These are phyloP conservation scores for Sarcophaga caerulescens DNA, from an alignment of 2,888 invertebrate genomes.

Conservation along the genomic window DNA sequence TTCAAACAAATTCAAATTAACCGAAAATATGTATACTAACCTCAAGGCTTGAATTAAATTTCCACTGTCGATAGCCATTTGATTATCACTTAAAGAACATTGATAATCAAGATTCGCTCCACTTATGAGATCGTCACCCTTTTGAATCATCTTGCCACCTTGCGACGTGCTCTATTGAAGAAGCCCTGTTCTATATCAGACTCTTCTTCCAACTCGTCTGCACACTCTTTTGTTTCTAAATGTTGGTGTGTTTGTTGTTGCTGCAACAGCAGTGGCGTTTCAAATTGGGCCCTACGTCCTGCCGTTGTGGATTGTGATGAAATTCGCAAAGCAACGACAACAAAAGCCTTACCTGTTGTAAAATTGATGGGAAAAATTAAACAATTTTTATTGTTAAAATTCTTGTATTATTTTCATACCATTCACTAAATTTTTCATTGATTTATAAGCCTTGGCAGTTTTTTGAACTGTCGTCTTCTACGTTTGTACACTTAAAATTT, in stretches of 20 bases:
- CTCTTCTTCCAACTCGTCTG: conserved; percentile 42
- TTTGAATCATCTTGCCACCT: conserved; percentile 70
- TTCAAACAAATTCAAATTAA: conserved; percentile 36
- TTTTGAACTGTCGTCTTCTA: conserved; percentile 49
- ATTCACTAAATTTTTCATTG: conserved; percentile 70
- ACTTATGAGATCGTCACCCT: conserved; percentile 65
- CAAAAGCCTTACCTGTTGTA: conserved; percentile 60
- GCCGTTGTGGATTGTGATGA: conserved; percentile 70
- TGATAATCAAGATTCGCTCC: conserved; percentile 52
- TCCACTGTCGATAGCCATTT: conserved; percentile 22
- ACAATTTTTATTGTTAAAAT: too few relatives aligned
- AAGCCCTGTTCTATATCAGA: conserved; percentile 52
- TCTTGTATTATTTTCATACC: conserved; percentile 57
- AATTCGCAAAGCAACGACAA: conserved; percentile 65
- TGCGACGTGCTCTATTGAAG: conserved; percentile 55
- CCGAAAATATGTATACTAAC: conserved; percentile 47
- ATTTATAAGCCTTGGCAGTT: conserved; percentile 63
- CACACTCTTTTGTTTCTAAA: conserved; percentile 39
- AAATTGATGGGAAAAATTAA: not conserved
- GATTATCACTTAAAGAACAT: conserved; percentile 14
- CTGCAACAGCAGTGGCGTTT: conserved; percentile 40
- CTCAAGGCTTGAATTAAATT: conserved; percentile 52
- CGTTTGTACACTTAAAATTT: conserved; percentile 24
- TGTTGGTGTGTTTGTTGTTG: conserved; percentile 44
- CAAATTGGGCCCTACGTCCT: conserved; percentile 60